Base-by-base conservation (phyloP, 1,140 invertebrate species). In the Lepidurus apus region DNA sequence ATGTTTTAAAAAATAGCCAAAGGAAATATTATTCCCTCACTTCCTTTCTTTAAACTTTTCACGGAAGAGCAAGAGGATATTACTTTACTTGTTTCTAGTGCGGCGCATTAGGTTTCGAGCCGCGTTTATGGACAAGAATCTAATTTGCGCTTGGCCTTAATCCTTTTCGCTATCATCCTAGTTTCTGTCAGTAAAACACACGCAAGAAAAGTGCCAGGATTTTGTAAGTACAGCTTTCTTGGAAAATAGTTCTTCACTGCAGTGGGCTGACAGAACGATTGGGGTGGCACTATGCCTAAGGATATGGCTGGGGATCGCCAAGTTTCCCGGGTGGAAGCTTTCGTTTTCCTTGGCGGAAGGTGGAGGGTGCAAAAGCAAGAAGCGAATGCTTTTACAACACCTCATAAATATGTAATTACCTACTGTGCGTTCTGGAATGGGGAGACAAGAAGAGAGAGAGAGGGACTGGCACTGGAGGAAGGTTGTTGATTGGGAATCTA, bases 361-460 rank as follows among this genome's bases (percentile, higher is more conserved):
- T 3, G 34, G 34, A 34, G 53, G 53, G 53, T 21, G 21, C 17
- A 21, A 65, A 65, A 17, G 53, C 53, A 65, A 13, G 53, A 65
- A 21, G 45, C 10, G 45, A 47, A 47, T 47, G 53, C 53, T 65
- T 65, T 13, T 65, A 65, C 53, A 21, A 65, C 53, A 65, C 53
- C 53, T 65, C 53, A 65, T 65, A 65, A 65, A 65, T 65, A 65
- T 65, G 8, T 65, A 65, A 21, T 65, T 17, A 65, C 6, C 53
- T 65, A 17, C 21, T n/a, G 53, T 65, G 53, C 53, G 53, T 65
- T 65, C 53, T 65, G 53, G 45, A 21, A 21, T 17, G n/a, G 53
- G 53, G 13, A 65, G 53, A 65, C 17, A 65, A 13, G 21, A 65
- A 21, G 4, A n/a, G 6, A 21, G 13, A 21, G 13, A 21, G 53